A percentile compares a stretch with the other conserved stretches of the same genome.
These are phyloP conservation scores for Aphidius colemani DNA, from an alignment of 2,888 invertebrate species.

Conservation along the genomic window DNA sequence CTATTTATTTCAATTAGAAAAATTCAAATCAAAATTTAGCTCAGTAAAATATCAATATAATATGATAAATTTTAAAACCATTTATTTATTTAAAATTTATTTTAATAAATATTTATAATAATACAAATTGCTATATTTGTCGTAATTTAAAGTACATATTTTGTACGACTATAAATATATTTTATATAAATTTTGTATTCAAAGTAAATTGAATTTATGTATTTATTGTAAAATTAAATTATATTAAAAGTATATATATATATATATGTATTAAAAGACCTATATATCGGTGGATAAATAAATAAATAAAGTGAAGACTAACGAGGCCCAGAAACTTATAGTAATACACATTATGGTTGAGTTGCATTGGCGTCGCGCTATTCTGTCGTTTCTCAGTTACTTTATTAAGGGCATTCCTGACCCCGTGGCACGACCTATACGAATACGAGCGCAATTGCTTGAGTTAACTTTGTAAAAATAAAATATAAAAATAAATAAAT, in stretches of 20 bases:
- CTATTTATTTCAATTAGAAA: no score
- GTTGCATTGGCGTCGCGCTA: slow-evolving; percentile 31
- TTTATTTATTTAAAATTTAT: background rate
- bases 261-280: background rate
- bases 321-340: background rate
- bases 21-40: no score
- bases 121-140: no score
- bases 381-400: slow-evolving; percentile 42
- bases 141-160: no score
- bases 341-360: background rate
- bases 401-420: slow-evolving; percentile 58
- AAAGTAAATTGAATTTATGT: background rate
- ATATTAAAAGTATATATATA: background rate
- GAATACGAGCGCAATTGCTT: slow-evolving; percentile 36
- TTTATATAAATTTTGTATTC: no score
- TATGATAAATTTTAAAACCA: background rate
- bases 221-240: background rate
- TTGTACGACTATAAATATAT: no score
- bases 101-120: no score
- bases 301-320: background rate
- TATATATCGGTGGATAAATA: background rate
- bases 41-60: no score
- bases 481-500: no score
- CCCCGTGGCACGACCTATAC: slow-evolving; percentile 49
- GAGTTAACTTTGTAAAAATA: no score